Base-by-base conservation (phyloP, 1,140 invertebrate genomes). In the Orussus abietinus region DNA sequence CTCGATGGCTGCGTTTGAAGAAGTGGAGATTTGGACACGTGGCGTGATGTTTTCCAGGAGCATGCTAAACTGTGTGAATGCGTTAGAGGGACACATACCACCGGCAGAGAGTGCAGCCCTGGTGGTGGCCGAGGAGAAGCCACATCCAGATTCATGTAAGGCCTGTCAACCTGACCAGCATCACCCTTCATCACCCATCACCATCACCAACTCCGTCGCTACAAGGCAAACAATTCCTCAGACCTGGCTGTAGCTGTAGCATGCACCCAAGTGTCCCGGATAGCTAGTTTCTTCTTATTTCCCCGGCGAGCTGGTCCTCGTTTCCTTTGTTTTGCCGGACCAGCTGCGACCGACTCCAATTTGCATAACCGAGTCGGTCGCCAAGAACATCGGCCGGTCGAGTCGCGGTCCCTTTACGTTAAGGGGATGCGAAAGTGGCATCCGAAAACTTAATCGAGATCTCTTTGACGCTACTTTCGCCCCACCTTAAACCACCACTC, bases 51-150 rank as follows among this genome's bases (percentile, higher is more conserved):
- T 84, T 81, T 77, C 35, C 78, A 85, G 84, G 77, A 88, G 85
- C 78, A 86, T 86, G 84, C 78, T 87, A 77, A 88, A 88, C 80
- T 86, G 85, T 77, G 84, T 86, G 68, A 88, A 87, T 77, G 80
- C 83, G 46, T 77, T 87, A 74, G 85, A 87, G 70, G 82, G 83
- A 68, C 83, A 84, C 74, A 76, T 85, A 66, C 82, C 82, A 48
- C 81, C 80, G 51, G 80, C 81, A 50, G 84, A 86, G 66, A 83
- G 81, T 58, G 81, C 84, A 57, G 81, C 83, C 58, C 77, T 85
- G 69, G 83, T 85, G 75, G 78, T 83, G 70, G 80, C 81, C 57
- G 84, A 86, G 66, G 84, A 86, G 72, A 86, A 86, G 74, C 80
- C 80, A 72, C 81, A 82, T 74, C 83, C 84, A 65, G 84, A 87